Percentiles rank a stretch among this genome's conserved stretches.
phyloP scores from a whole-genome alignment of 2,797 vertebrate genomes.

The Champsocephalus gunnari region DNA sequence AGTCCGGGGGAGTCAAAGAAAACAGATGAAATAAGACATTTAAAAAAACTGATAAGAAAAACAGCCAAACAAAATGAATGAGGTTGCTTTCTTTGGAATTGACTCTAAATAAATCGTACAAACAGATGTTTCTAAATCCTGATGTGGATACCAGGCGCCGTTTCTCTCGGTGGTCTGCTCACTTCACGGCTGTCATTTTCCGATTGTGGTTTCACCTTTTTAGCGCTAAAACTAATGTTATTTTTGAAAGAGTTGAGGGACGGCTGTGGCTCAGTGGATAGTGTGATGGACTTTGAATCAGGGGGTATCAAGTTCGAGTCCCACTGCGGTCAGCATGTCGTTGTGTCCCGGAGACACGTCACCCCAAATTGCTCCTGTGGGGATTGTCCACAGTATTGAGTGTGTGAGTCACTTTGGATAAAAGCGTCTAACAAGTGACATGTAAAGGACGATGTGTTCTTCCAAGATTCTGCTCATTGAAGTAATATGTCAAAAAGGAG shows the following conservation, averaged over 20 bases:
- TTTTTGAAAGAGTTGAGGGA: background rate
- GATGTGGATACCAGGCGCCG: constrained; percentile 1
- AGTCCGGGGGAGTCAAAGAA: too few species aligned
- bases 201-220: constrained; percentile 25
- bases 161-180: constrained; percentile 37
- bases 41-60: too few species aligned
- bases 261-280: too few species aligned
- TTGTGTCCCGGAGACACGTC: too few species aligned
- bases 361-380: too few species aligned
- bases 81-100: background rate
- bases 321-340: too few species aligned
- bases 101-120: background rate
- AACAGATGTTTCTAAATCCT: background rate
- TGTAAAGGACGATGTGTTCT: constrained; percentile 43
- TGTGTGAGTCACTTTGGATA: too few species aligned
- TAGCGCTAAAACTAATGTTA: background rate
- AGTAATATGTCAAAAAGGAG: constrained; percentile 28
- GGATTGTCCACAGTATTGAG: too few species aligned
- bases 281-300: too few species aligned
- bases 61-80: background rate
- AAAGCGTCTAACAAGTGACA: too few species aligned
- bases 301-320: too few species aligned
- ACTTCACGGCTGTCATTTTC: background rate
- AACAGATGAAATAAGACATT: too few species aligned
- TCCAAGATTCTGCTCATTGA: constrained; percentile 18